These are phyloP conservation scores for Melanotaenia duboulayi DNA, from an alignment of 2,113 vertebrate genomes.

Conservation along the genomic window DNA sequence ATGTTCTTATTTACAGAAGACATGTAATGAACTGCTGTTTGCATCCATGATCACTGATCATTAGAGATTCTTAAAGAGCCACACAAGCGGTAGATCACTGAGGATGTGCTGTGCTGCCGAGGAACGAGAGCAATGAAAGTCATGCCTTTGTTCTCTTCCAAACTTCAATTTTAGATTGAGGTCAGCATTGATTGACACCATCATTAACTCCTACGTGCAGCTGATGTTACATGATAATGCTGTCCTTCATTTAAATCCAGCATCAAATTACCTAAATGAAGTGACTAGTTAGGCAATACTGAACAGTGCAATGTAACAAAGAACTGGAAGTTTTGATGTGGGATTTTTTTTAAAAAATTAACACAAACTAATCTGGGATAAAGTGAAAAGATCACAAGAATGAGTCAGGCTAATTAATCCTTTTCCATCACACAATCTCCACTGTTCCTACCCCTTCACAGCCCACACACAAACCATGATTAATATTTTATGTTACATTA, in stretches of 20 bases:
- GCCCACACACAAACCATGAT: constrained; percentile 51
- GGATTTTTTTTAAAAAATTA: background rate
- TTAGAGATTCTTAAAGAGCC: constrained; percentile 27
- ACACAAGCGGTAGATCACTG: constrained; percentile 18
- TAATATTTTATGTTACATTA: constrained; percentile 61
- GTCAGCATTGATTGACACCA: constrained; percentile 71
- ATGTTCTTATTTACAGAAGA: constrained; percentile 66
- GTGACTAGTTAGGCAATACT: background rate
- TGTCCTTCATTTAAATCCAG: constrained; percentile 51
- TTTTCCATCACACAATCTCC: constrained; percentile 37
- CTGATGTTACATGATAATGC: constrained; percentile 60
- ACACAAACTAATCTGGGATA: constrained; percentile 34
- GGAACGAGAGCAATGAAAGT: constrained; percentile 55
- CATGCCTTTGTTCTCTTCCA: constrained; percentile 51
- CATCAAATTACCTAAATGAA: constrained; percentile 36
- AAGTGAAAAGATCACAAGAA: constrained; percentile 49
- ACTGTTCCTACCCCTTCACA: constrained; percentile 30
- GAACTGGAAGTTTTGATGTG: background rate
- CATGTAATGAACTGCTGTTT: constrained; percentile 33
- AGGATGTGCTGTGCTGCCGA: constrained; percentile 23
- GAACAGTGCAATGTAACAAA: constrained; percentile 4
- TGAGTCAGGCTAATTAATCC: constrained; percentile 49
- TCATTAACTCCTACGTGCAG: constrained; percentile 66
- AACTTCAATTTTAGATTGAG: constrained; percentile 67
- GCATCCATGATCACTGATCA: constrained; percentile 40